Evolutionary conservation across 2,797 vertebrate genomes (phyloP).

Genomic region (Myotis findleyi): DNA sequence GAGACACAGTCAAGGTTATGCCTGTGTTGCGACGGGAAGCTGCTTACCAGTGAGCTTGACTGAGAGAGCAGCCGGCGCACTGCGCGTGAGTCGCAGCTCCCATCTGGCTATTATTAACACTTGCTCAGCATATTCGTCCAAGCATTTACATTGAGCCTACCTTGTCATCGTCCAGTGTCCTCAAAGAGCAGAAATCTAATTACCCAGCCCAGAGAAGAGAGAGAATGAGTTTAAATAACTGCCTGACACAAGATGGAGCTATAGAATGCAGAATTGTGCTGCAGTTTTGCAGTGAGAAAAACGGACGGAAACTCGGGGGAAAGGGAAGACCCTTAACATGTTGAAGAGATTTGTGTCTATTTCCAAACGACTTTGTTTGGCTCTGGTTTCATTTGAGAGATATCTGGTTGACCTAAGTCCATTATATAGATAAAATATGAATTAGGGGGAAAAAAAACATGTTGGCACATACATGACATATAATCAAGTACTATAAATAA

Average conservation of each 20-base stretch:
- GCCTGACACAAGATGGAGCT: slow-evolving; percentile 81
- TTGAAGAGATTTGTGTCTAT: neutral
- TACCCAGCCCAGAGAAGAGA: neutral
- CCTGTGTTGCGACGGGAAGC: neutral
- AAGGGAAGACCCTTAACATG: neutral
- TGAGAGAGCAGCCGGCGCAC: accelerated
- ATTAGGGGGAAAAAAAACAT: neutral
- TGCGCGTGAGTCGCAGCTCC: slow-evolving; percentile 11
- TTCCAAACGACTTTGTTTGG: neutral
- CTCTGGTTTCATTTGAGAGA: neutral
- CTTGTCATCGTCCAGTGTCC: slow-evolving; percentile 60
- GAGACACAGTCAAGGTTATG: slow-evolving; percentile 42
- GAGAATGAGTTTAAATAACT: slow-evolving; percentile 51
- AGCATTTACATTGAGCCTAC: slow-evolving; percentile 48
- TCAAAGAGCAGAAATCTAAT: slow-evolving; percentile 62
- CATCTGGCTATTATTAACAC: slow-evolving; percentile 69
- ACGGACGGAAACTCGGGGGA: neutral
- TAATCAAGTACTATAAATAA: neutral
- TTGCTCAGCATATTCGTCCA: slow-evolving; percentile 65
- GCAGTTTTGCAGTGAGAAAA: neutral
- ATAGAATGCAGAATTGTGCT: slow-evolving; percentile 72
- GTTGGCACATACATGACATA: neutral
- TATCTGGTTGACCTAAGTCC: neutral
- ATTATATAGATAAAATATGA: neutral
- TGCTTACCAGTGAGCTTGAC: neutral